phyloP scores from a whole-genome alignment of 2,113 vertebrate species.

The Neodontobutis hainanensis region DNA sequence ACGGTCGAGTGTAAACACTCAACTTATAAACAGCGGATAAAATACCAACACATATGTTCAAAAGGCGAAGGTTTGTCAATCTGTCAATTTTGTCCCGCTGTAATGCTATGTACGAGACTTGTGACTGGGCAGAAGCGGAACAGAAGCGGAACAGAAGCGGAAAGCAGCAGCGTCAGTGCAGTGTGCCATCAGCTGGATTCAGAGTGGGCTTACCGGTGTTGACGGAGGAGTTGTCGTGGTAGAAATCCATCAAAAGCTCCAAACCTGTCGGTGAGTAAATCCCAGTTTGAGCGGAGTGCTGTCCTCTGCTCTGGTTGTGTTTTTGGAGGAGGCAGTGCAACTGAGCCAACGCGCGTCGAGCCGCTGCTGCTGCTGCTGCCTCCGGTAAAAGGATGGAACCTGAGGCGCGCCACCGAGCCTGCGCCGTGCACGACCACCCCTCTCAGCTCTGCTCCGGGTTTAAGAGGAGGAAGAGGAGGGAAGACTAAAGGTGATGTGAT shows the following conservation, averaged over 20 bases:
- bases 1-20: neutral
- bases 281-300: slow-evolving; percentile 6
- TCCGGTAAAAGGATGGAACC: slow-evolving; percentile 24
- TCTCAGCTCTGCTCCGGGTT: too few relatives aligned
- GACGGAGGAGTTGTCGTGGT: neutral
- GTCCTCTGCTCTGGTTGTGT: slow-evolving; percentile 9
- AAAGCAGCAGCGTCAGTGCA: neutral
- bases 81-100: neutral
- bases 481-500: too few relatives aligned
- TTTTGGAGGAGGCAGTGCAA: slow-evolving; percentile 10
- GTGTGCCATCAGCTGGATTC: neutral
- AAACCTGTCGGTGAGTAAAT: slow-evolving; percentile 1
- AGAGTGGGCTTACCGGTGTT: neutral
- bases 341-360: slow-evolving; percentile 12
- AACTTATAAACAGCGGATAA: neutral
- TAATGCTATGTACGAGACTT: neutral
- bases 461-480: neutral
- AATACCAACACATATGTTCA: neutral
- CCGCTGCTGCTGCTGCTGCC: slow-evolving; percentile 24
- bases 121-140: neutral
- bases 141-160: neutral
- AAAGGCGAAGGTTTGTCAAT: neutral
- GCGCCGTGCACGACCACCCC: slow-evolving; percentile 27
- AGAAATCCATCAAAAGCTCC: slow-evolving; percentile 6
- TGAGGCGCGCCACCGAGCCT: slow-evolving; percentile 32